A percentile compares a stretch with the other conserved stretches of the same genome.
These are phyloP conservation scores for Cinclus mexicanus DNA, from an alignment of 2,113 vertebrate species.

Conservation along the genomic window DNA sequence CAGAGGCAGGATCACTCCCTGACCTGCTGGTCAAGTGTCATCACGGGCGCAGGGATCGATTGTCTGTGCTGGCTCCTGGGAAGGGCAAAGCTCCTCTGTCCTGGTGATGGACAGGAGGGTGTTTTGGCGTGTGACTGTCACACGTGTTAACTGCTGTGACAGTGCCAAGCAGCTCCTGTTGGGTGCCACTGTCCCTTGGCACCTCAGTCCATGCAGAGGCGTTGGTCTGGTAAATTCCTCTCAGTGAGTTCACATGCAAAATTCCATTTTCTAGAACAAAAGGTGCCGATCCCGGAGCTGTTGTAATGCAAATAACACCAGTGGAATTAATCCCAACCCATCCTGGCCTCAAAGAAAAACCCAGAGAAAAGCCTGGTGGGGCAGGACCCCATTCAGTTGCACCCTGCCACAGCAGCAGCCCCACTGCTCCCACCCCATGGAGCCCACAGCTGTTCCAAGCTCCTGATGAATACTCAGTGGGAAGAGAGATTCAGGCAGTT, in stretches of 20 bases:
- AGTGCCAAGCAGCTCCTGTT: background rate
- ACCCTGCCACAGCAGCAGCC: background rate
- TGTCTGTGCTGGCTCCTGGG: background rate
- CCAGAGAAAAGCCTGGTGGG: background rate
- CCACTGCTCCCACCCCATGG: fast-evolving
- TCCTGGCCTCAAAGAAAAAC: background rate
- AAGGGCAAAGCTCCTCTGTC: background rate
- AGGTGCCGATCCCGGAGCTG: background rate
- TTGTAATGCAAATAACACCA: background rate
- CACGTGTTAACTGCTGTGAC: fast-evolving
- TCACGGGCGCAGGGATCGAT: fast-evolving
- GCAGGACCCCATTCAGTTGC: background rate
- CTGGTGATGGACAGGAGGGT: background rate
- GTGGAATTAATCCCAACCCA: background rate
- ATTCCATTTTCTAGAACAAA: background rate
- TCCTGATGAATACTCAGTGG: fast-evolving
- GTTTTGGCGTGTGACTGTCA: fast-evolving
- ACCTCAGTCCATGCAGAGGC: background rate
- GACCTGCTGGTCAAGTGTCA: background rate
- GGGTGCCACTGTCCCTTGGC: background rate
- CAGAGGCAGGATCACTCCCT: background rate
- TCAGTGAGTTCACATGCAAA: background rate
- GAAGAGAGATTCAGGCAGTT: background rate
- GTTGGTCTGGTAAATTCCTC: background rate
- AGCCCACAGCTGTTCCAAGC: background rate